phyloP scores from a whole-genome alignment of 1,140 invertebrate species.

The Reticulitermes speratus region DNA sequence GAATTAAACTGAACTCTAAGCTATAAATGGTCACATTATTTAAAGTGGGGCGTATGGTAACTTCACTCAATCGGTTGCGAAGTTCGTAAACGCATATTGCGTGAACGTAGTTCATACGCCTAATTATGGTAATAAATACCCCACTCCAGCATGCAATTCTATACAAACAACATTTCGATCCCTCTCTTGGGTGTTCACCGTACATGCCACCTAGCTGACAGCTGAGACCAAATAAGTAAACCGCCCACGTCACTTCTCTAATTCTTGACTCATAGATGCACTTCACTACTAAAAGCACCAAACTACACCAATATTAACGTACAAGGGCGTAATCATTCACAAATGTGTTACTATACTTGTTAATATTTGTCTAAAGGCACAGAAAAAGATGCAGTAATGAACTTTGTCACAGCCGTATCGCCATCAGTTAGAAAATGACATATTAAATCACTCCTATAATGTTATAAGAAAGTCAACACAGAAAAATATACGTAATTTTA shows the following conservation, averaged over 20 bases:
- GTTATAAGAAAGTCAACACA: neutral
- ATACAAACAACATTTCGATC: too few relatives aligned
- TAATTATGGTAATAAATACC: too few relatives aligned
- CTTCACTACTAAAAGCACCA: neutral
- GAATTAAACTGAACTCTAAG: too few relatives aligned
- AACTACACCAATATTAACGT: neutral
- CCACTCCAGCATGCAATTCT: too few relatives aligned
- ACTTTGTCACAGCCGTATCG: neutral
- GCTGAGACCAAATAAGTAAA: slow-evolving; percentile 33
- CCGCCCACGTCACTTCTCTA: slow-evolving; percentile 30
- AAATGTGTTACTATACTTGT: neutral
- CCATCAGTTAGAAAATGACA: neutral
- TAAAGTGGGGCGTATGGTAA: too few relatives aligned
- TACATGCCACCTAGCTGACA: slow-evolving; percentile 23
- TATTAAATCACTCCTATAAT: neutral
- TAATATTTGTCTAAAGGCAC: neutral
- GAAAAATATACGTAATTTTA: neutral
- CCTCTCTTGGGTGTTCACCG: neutral
- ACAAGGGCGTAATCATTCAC: neutral
- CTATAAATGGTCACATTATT: too few relatives aligned
- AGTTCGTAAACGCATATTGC: too few relatives aligned
- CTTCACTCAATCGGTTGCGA: too few relatives aligned
- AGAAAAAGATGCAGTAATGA: neutral
- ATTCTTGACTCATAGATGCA: neutral
- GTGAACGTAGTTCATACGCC: too few relatives aligned